Evolutionary conservation across 2,888 invertebrate species (phyloP).

Genomic region (Danaus chrysippus): DNA sequence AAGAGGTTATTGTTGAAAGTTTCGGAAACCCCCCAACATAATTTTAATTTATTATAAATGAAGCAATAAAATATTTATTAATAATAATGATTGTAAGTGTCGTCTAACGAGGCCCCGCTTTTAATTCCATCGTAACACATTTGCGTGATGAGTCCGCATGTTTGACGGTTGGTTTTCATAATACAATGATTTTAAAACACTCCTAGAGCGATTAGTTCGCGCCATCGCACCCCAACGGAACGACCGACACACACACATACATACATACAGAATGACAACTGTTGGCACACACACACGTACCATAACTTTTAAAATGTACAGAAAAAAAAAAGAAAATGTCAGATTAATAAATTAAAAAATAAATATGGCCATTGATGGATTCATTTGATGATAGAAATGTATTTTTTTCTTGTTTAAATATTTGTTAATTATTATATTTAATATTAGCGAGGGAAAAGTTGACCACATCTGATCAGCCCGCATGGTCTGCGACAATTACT

Average conservation of each 20-base stretch:
- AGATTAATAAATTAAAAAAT: too few relatives aligned
- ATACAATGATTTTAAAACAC: constrained; percentile 67
- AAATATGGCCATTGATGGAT: too few relatives aligned
- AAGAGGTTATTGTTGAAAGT: too few relatives aligned
- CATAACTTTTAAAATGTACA: too few relatives aligned
- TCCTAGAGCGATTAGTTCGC: constrained; percentile 64
- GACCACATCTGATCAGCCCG: constrained; percentile 52
- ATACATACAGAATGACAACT: constrained; percentile 43
- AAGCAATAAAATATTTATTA: too few relatives aligned
- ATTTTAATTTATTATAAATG: too few relatives aligned
- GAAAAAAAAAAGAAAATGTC: too few relatives aligned
- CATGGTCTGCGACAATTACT: constrained; percentile 59
- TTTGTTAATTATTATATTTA: not conserved
- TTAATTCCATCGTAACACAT: not conserved
- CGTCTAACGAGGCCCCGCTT: constrained; percentile 8
- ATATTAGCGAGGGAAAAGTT: constrained; percentile 19
- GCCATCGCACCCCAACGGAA: constrained; percentile 44
- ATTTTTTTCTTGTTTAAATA: too few relatives aligned
- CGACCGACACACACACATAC: constrained; percentile 12
- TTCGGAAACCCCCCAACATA: too few relatives aligned
- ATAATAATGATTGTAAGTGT: too few relatives aligned
- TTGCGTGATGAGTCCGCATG: constrained; percentile 28
- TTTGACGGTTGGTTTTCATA: constrained; percentile 65
- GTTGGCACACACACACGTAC: constrained; percentile 14
- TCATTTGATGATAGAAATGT: too few relatives aligned